Base-by-base conservation (phyloP, 2,888 invertebrate species). In the Trissolcus brochymenae region DNA sequence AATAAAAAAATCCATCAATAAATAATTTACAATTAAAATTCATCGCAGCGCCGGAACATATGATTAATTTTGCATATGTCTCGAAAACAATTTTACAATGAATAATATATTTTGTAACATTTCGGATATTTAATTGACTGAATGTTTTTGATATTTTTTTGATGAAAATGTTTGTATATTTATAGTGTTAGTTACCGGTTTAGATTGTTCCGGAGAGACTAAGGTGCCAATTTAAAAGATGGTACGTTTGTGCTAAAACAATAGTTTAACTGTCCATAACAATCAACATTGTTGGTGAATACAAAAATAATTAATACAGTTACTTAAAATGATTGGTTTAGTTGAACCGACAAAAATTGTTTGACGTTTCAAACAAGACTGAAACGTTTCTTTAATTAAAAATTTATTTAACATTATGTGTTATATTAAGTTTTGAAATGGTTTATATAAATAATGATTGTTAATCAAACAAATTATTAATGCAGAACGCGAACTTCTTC, bases 401-500 rank as follows among this genome's bases (percentile, higher is more conserved):
- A 25, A 13, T 59, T 46, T 16, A 46, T 46, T 46, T 16, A 16
- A 46, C 16, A 46, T 46, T 46, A 6, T 46, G 46, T 46, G 16
- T 46, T 4, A 4, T 6, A 46, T 14, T 16, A 16, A 46, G 11
- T 11, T 35, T 35, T 7, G 9, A 2, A 46, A 43, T 43, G 3
- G 0, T 0, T 49, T n/a, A 4, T 14, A 16, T 17, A 49, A 49
- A 49, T n/a, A 11, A 43, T 43, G 13, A 14, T 49, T 49, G 17
- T 6, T 16, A 17, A 16, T 14, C 13, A n/a, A 49, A 4, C n/a
- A 50, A 61, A 35, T 35, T 46, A 25, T 6, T 46, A 62, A 61
- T 72, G 14, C 68, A 95, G 94, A 90, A 93, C 94, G 89, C 91
- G 94, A 87, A 94, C 94, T 81, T 94, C 94, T 64, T 94, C 95